Base-by-base conservation (phyloP, 2,888 invertebrate genomes). In the Drosophila nigricruria region DNA sequence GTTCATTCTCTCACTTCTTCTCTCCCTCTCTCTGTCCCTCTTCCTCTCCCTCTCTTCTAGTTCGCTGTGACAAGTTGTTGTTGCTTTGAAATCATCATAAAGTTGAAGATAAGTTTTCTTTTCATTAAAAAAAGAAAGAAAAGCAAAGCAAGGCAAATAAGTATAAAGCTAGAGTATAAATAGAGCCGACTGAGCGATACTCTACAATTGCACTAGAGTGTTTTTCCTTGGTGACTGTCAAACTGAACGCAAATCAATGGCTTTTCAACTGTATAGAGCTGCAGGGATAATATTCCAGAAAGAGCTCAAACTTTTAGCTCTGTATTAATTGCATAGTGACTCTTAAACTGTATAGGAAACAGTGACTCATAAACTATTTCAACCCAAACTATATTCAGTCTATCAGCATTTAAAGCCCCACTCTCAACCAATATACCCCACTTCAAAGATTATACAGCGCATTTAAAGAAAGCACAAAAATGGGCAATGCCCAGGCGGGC, bases 71-170 rank as follows among this genome's bases (percentile, higher is more conserved):
- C 27, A 57, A 56, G 62, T 59, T 69, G 58, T 60, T 68, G 61
- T 68, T 81, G 81, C 81, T 84, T 87, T 75, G 73, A 82, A 89
- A 89, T 85, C 88, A 88, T 85, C 90, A 88, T 89, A 89, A 89
- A 85, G 90, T 90, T 85, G 88, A 71, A 88, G 88, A 77, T 89
- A 89, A 86, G 90, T 88, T 86, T 90, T 86, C 88, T 82, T 85
- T 89, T 89, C 86, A 82, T 85, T 88, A 88, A 59, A 77, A 81
- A 65, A 85, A 69, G 43, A 61, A 64, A 56, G 40, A 56, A 50
- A 20, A 52, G 52, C 30, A 52, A 64, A 49, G 53, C 34, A 52
- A 64, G 38, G 43, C 42, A 58, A 58, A 36, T 38, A 58, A 18
- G 16, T 27, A 20, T 25, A 6, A 14, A 23, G 9, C 3, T 1